These are phyloP conservation scores for Spodoptera frugiperda DNA, from an alignment of 1,140 invertebrate genomes.

Conservation along the genomic window DNA sequence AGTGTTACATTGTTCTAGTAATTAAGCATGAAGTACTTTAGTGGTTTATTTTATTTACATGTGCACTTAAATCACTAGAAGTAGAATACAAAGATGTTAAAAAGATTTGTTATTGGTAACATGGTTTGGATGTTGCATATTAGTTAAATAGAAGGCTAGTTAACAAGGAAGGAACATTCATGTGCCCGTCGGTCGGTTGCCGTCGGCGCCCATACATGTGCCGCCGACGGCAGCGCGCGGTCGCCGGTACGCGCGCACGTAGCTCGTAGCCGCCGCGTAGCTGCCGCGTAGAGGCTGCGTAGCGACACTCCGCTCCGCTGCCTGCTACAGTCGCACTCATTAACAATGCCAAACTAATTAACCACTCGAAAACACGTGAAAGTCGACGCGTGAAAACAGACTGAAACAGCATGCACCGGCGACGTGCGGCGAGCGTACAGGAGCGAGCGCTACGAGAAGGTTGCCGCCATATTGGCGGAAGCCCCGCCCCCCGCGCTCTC, in stretches of 20 bases:
- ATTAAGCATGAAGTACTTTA: too few species aligned
- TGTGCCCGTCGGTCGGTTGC: conserved; percentile 35
- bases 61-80: too few species aligned
- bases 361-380: conserved; percentile 56
- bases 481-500: conserved; percentile 66
- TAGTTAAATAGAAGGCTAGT: not conserved
- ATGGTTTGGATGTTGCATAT: too few species aligned
- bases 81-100: too few species aligned
- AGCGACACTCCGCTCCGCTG: conserved; percentile 20
- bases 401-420: conserved; percentile 55
- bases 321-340: conserved; percentile 54
- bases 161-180: conserved; percentile 5
- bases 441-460: conserved; percentile 62
- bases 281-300: conserved; percentile 24
- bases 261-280: conserved; percentile 31
- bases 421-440: conserved; percentile 60
- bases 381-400: conserved; percentile 55
- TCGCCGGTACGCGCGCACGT: conserved; percentile 40
- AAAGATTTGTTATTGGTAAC: too few species aligned
- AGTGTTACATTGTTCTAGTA: too few species aligned
- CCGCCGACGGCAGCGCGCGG: not conserved
- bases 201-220: conserved; percentile 15
- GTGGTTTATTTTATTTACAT: too few species aligned
- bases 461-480: conserved; percentile 77
- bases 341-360: conserved; percentile 54